Evolutionary conservation across 1,140 invertebrate species (phyloP).

Genomic region (Melanaphis sacchari): DNA sequence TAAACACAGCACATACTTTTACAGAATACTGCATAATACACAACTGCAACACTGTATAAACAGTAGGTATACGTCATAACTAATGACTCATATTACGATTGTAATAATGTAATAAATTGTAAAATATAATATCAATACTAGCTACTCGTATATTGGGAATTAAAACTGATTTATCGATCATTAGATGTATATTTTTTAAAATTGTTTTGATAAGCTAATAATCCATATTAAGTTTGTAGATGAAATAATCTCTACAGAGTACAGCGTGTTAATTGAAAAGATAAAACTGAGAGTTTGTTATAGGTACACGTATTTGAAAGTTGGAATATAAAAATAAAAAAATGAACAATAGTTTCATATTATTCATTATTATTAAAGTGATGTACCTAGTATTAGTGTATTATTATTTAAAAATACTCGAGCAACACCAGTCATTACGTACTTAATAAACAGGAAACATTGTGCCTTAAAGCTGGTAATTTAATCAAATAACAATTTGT

Average conservation of each 20-base stretch:
- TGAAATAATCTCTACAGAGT: not conserved
- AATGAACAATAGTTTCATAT: not conserved
- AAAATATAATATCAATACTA: no score
- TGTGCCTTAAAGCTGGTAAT: not conserved
- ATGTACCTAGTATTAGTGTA: not conserved
- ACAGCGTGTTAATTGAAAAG: not conserved
- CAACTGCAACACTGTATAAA: not conserved
- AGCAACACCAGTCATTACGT: not conserved
- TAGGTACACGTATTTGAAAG: not conserved
- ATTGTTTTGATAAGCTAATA: not conserved
- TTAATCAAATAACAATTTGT: not conserved
- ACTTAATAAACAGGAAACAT: not conserved
- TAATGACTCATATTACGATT: no score
- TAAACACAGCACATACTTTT: not conserved
- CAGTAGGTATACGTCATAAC: no score
- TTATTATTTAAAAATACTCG: not conserved
- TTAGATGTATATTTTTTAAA: no score
- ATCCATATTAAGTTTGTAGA: not conserved
- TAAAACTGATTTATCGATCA: not conserved
- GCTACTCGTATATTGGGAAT: not conserved
- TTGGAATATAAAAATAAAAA: not conserved
- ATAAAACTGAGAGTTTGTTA: not conserved
- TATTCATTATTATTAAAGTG: no score
- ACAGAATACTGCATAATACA: not conserved
- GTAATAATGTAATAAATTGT: no score